Percentiles rank a stretch among this genome's conserved stretches.
These are phyloP conservation scores for Serranus cabrilla DNA, from an alignment of 2,797 vertebrate genomes.

Conservation along the genomic window DNA sequence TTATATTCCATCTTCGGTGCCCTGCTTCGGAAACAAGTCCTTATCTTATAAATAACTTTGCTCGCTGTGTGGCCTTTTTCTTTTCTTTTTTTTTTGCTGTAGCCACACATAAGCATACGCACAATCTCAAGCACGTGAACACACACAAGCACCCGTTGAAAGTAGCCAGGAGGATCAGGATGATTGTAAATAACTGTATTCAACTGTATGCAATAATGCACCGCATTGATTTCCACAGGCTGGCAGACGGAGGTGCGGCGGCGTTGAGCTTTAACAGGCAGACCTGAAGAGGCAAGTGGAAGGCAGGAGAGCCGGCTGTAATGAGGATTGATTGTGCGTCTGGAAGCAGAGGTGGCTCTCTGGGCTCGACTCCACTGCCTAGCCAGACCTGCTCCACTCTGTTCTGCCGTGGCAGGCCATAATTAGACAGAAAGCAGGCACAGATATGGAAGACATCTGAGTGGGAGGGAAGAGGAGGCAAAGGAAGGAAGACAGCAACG, in stretches of 20 bases:
- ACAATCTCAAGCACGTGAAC: constrained; percentile 7
- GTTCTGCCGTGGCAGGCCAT: constrained; percentile 77
- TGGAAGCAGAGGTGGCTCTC: constrained; percentile 75
- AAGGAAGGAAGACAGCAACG: constrained; percentile 57
- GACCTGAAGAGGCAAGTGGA: constrained; percentile 53
- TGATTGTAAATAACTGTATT: constrained; percentile 56
- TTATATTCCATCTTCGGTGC: constrained; percentile 66
- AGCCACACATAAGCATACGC: not conserved
- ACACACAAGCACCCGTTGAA: constrained; percentile 35
- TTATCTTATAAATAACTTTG: constrained; percentile 75
- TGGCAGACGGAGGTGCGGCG: constrained; percentile 40
- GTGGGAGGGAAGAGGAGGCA: constrained; percentile 73
- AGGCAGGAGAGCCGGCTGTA: constrained; percentile 64
- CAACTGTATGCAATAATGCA: constrained; percentile 35
- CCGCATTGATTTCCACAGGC: constrained; percentile 48
- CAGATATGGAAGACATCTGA: constrained; percentile 74
- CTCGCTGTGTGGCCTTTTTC: constrained; percentile 55
- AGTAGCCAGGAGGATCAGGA: constrained; percentile 39
- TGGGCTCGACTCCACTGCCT: constrained; percentile 66
- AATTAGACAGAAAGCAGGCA: constrained; percentile 81
- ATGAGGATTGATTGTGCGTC: constrained; percentile 83
- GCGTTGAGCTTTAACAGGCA: constrained; percentile 54
- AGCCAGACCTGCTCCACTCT: constrained; percentile 68
- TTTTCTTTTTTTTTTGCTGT: constrained; percentile 6
- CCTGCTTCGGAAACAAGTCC: constrained; percentile 61